Conservation (phyloP, 1,140 invertebrate species). For the Scaptomyza graminum region DNA sequence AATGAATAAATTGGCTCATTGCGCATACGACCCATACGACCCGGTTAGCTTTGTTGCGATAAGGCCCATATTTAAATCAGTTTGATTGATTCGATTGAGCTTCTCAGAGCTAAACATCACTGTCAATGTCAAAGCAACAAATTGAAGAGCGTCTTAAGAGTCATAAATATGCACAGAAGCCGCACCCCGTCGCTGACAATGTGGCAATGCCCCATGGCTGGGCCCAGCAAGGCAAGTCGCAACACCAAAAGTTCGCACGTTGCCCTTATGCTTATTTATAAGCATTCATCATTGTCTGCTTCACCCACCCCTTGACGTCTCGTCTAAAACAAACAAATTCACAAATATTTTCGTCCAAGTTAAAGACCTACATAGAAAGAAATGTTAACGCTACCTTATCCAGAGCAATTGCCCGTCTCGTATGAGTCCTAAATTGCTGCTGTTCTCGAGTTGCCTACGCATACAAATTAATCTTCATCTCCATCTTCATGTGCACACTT, state of each 20-base stretch:
- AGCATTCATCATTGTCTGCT: slow-evolving; percentile 70
- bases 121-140: slow-evolving; percentile 48
- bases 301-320: slow-evolving; percentile 1
- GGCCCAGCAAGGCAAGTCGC: slow-evolving; percentile 38
- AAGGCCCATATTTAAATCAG: slow-evolving; percentile 23
- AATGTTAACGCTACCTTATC: slow-evolving; percentile 58
- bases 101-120: slow-evolving; percentile 33
- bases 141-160: slow-evolving; percentile 42
- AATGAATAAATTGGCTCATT: slow-evolving; percentile 55
- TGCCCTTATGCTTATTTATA: slow-evolving; percentile 69
- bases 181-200: slow-evolving; percentile 24
- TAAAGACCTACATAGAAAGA: not conserved
- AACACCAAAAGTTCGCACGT: slow-evolving; percentile 61
- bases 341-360: slow-evolving; percentile 47
- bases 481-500: slow-evolving; percentile 50
- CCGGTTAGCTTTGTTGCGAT: slow-evolving; percentile 31
- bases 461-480: slow-evolving; percentile 79
- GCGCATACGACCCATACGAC: slow-evolving; percentile 15
- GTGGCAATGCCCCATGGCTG: slow-evolving; percentile 27
- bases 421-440: slow-evolving; percentile 55
- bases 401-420: slow-evolving; percentile 44
- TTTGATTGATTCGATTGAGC: slow-evolving; percentile 30
- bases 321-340: slow-evolving; percentile 48
- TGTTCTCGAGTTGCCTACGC: slow-evolving; percentile 52
- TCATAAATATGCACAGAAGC: slow-evolving; percentile 52